Evolutionary conservation across 2,888 invertebrate genomes (phyloP).

Genomic region (Ochropleura plecta): DNA sequence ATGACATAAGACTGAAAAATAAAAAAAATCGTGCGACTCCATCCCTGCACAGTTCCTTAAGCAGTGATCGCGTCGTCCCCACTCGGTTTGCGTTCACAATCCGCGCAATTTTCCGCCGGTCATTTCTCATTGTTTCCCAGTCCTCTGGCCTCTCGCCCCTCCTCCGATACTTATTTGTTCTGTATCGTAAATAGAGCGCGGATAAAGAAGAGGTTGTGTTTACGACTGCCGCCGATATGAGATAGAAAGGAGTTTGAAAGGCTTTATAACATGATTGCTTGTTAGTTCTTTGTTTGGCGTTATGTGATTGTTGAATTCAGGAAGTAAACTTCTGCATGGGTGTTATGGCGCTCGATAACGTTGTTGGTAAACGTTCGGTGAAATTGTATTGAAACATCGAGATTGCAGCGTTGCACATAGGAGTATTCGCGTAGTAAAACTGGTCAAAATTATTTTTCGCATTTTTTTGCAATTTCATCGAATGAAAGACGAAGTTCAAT

Average conservation of each 20-base stretch:
- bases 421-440: no score
- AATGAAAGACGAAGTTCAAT: no score
- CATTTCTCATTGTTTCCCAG: constrained; percentile 89
- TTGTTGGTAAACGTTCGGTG: no score
- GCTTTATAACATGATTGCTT: constrained; percentile 67
- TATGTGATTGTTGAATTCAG: not conserved
- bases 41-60: constrained; percentile 73
- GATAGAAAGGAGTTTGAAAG: constrained; percentile 65
- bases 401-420: no score
- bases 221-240: constrained; percentile 70
- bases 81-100: constrained; percentile 81
- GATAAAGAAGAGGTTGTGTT: constrained; percentile 77
- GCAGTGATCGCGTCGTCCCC: constrained; percentile 77
- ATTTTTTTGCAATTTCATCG: no score
- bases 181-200: constrained; percentile 77
- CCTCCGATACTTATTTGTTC: constrained; percentile 80
- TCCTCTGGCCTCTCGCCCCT: constrained; percentile 72
- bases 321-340: not conserved
- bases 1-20: not conserved
- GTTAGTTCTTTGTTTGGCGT: constrained; percentile 54
- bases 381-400: no score
- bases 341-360: not conserved
- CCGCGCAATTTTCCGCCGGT: constrained; percentile 89
- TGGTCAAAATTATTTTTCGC: no score
- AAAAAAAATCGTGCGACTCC: constrained; percentile 63